Evolutionary conservation across 2,888 invertebrate species (phyloP), one percentile per base, ranked within the genome.

Genomic region (Lucinisca nassula): DNA sequence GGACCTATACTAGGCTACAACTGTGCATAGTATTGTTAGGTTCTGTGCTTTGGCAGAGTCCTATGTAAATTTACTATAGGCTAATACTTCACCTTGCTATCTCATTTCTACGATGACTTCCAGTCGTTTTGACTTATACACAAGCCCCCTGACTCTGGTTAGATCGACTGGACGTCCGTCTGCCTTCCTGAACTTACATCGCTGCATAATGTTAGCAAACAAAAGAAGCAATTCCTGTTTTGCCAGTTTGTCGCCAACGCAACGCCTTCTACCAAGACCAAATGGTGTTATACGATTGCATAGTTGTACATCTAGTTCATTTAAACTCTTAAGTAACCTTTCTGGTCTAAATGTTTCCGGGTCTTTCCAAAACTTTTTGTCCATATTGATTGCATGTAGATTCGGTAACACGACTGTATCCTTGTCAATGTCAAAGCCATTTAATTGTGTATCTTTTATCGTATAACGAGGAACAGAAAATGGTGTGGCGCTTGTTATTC

Each of bases 381-480:
- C 80, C 6, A 35, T 27, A 24, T 73, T 45, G 6, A 73, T 67
- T 1, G 80, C 72, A 8, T 30, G 21, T 12, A 80, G 30, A 55
- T 80, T 73, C 1, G 55, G 32, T 14, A 80, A 30, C 21, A 80
- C 51, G 8, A 72, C 49, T 30, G 35, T 40, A 3, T 49, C 51
- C 30, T 51, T 73, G 14, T 72, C 51, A 3, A 80, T 55, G 17
- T 27, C 24, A 37, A 24, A 80, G 12, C 80, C 80, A 21, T 37
- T 30, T 21, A 80, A 73, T 35, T 35, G 49, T 0, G 80, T 83
- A 58, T 87, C 88, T 14, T 74, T 40, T 12, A 84, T 81, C 14
- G 91, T 89, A 51, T 82, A 38, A 79, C 93, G 94, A 0, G 94
- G 94, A n/a, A 93, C 55, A 6, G 84, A 90, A 6, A 93, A 76